Conservation (phyloP, 2,797 vertebrate genomes). For the Peromyscus melanophrys region DNA sequence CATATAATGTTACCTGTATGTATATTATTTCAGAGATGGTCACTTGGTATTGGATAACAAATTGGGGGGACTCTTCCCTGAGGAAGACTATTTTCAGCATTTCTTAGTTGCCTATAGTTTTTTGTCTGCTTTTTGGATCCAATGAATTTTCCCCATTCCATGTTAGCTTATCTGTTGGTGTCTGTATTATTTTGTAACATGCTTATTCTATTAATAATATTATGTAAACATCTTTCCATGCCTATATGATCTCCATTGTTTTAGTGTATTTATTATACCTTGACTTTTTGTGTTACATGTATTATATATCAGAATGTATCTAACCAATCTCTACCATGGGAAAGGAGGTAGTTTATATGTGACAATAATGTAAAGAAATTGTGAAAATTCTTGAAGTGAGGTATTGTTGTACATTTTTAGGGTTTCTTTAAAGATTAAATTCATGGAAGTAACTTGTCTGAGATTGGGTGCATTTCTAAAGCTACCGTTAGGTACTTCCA, state of each 20-base stretch:
- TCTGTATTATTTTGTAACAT: not conserved
- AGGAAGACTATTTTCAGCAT: not conserved
- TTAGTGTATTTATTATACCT: not conserved
- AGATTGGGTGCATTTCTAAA: constrained; percentile 23
- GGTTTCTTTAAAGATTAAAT: not conserved
- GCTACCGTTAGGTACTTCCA: not conserved
- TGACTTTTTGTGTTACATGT: not conserved
- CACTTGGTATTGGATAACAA: not conserved
- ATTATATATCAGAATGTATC: not conserved
- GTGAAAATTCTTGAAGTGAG: not conserved
- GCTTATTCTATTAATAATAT: not conserved
- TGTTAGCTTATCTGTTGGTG: not conserved
- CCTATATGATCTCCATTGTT: not conserved
- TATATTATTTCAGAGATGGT: not conserved
- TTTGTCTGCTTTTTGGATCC: not conserved
- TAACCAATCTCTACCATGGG: not conserved
- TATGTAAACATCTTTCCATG: constrained; percentile 9
- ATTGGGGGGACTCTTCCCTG: not conserved
- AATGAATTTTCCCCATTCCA: not conserved
- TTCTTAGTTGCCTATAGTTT: not conserved
- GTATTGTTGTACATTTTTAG: not conserved
- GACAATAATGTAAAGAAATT: not conserved
- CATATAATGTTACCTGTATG: too few species aligned
- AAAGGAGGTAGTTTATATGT: constrained; percentile 9
- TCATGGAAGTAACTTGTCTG: not conserved